Evolutionary conservation across 2,113 vertebrate species (phyloP), one percentile per base, ranked within the genome.

Genomic region (Halcyon malimbica): DNA sequence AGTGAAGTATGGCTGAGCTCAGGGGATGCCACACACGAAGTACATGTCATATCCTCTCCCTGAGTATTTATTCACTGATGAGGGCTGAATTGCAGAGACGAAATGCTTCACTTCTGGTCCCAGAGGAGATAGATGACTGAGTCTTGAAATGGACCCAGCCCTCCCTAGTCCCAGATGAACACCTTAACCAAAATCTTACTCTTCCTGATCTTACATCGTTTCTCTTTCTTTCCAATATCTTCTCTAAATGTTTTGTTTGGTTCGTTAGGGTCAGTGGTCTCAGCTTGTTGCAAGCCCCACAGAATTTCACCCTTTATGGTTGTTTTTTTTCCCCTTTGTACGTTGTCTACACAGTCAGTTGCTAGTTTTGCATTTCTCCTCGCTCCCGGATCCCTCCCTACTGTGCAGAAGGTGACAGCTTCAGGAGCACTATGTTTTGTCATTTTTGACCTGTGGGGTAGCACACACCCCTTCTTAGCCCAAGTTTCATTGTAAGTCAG

Each of bases 401-500:
- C 92, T 81, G 85, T 50, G 93, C 68, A 59, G 83, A 89, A 94
- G 85, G 85, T 90, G 92, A 85, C 89, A 80, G 87, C 73, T 73
- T 87, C 4, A 6, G 89, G 93, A 93, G 70, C 53, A 60, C 74
- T 81, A 5, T 26, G 67, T 93, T 96, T 95, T 97, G 94, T 97
- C 57, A 44, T 74, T 94, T 93, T 53, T 96, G 93, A 97, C 94
- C 95, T 67, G 24, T 79, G 59, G 77, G 79, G 78, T 73, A 75
- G 88, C 15, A 57, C 89, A 87, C 81, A 83, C 86, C 86, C 70
- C 90, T 95, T 94, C 93, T 87, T 78, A 94, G 93, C 53, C 82
- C 33, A 18, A 25, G 68, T 65, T 65, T 63, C 84, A 94, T 97
- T 97, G 96, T 97, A 76, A 90, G 31, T 69, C 82, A 87, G 24